phyloP scores from a whole-genome alignment of 2,797 vertebrate species.

The Platalea minor region DNA sequence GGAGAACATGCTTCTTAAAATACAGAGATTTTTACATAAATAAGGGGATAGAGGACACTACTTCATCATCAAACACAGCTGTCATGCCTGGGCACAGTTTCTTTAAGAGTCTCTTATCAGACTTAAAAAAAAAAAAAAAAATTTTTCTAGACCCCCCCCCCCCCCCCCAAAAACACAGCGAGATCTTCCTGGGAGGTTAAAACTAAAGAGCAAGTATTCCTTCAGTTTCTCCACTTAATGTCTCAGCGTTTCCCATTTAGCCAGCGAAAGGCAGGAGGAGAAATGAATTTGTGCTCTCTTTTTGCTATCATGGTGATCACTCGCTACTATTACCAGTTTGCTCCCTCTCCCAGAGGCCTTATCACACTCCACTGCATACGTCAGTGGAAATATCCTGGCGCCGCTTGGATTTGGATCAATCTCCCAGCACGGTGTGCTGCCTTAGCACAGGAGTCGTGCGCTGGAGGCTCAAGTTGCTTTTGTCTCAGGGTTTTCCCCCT shows the following conservation, averaged over 20 bases:
- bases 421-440: neutral
- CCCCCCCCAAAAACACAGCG: accelerated
- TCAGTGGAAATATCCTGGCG: neutral
- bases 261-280: neutral
- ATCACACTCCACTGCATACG: neutral
- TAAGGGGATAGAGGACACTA: neutral
- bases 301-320: neutral
- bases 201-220: neutral
- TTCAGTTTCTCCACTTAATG: neutral
- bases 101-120: neutral
- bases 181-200: neutral
- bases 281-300: neutral
- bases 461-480: neutral
- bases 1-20: neutral
- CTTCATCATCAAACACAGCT: neutral
- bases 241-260: neutral
- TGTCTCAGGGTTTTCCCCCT: accelerated
- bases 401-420: neutral
- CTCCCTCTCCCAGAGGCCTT: neutral
- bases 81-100: neutral
- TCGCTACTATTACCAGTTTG: neutral
- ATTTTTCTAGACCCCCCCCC: accelerated
- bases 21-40: neutral
- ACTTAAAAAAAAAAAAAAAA: neutral
- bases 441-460: accelerated